Percentiles rank a stretch among this genome's conserved stretches.
Conservation (phyloP, 2,797 vertebrate species). For the Sebastiscus tertius region DNA sequence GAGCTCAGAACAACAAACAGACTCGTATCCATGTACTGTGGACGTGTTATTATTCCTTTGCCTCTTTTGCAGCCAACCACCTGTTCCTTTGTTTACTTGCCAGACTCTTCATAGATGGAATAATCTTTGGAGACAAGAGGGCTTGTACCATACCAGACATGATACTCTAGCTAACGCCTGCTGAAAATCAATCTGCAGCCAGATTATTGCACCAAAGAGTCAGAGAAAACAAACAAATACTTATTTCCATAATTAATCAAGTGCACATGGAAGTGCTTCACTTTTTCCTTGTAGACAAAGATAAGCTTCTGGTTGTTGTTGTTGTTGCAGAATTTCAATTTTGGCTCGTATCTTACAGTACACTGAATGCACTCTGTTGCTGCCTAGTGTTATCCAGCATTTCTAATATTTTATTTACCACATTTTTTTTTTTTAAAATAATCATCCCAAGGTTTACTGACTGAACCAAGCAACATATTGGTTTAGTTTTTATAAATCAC, state of each 20-base stretch:
- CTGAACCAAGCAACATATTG: not conserved
- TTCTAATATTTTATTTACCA: constrained; percentile 8
- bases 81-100: constrained; percentile 76
- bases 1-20: constrained; percentile 63
- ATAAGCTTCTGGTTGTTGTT: constrained; percentile 38
- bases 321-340: constrained; percentile 34
- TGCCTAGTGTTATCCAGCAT: not conserved
- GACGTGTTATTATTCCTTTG: constrained; percentile 65
- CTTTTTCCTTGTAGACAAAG: constrained; percentile 47
- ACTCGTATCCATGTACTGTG: constrained; percentile 51
- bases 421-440: not conserved
- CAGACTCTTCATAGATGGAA: constrained; percentile 74
- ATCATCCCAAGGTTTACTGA: not conserved
- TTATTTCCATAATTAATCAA: constrained; percentile 75
- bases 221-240: constrained; percentile 67
- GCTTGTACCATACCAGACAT: constrained; percentile 63
- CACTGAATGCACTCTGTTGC: not conserved
- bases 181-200: constrained; percentile 63
- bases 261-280: constrained; percentile 53
- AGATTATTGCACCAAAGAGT: constrained; percentile 65
- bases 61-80: constrained; percentile 71
- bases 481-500: not conserved
- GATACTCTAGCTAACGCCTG: constrained; percentile 64
- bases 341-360: not conserved
- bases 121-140: constrained; percentile 68